Evolutionary conservation across 2,888 invertebrate genomes (phyloP).

Genomic region (Microctonus aethiopoides): DNA sequence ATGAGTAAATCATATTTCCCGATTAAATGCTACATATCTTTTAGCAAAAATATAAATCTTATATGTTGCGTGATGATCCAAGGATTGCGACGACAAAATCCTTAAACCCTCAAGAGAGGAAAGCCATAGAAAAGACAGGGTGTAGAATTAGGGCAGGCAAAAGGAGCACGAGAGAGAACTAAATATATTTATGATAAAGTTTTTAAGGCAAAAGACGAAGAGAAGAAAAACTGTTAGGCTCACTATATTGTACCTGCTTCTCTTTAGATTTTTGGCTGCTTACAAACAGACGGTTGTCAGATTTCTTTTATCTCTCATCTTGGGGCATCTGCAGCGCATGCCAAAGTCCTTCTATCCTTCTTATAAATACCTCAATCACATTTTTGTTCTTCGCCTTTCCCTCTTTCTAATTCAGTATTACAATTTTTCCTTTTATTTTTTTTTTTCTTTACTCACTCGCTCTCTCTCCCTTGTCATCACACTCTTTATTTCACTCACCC

Average conservation of each 20-base stretch:
- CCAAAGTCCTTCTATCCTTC: conserved; percentile 37
- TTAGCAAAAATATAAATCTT: neutral
- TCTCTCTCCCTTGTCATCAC: conserved; percentile 13
- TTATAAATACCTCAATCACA: conserved; percentile 7
- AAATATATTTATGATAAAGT: too few species aligned
- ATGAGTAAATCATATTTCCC: neutral
- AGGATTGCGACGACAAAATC: conserved; percentile 34
- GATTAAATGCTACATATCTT: neutral
- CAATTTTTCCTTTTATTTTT: conserved; percentile 2
- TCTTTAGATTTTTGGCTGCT: conserved; percentile 53
- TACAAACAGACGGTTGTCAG: conserved; percentile 65
- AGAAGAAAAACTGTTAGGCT: conserved; percentile 21
- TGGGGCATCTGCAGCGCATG: conserved; percentile 56
- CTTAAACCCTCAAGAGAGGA: conserved; percentile 25
- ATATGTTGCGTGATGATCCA: conserved; percentile 31
- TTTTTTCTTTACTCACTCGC: conserved; percentile 18
- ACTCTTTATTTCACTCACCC: conserved; percentile 8
- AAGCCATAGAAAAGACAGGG: conserved; percentile 32
- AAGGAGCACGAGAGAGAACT: conserved; percentile 41
- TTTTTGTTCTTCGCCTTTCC: conserved; percentile 18
- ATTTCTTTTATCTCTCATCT: conserved; percentile 65
- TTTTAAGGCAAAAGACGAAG: conserved; percentile 16
- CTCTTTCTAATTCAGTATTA: conserved; percentile 16
- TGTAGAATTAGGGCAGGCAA: conserved; percentile 43
- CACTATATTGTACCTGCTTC: conserved; percentile 49